Base-by-base conservation (phyloP, 2,797 vertebrate species). In the Esox lucius region DNA sequence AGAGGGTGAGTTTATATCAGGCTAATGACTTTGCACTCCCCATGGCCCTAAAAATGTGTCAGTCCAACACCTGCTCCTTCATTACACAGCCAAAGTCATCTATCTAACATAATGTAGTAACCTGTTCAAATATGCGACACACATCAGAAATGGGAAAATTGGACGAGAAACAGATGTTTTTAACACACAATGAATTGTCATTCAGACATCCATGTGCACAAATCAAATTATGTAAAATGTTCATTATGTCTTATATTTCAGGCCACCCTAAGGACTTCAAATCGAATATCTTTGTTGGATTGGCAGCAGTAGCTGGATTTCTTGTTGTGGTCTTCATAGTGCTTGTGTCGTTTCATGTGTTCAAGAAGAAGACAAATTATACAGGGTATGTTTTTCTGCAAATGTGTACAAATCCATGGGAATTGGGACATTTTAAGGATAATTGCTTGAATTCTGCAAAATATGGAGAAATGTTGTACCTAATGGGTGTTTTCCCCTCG, bases 271-370 rank as follows among this genome's bases (percentile, higher is more conserved):
- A n/a, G 2, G 28, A 69, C 22, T 0, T 78, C 3, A 9, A 66
- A 39, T 17, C 19, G 0, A 78, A 69, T 0, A 65, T 35, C 28
- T 70, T 88, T 39, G 83, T 15, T 2, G 92, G 92, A 5, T 13
- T 95, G 16, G 51, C 85, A 46, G 89, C 88, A 0, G 81, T 90
- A 4, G 81, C 75, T 13, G 92, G 88, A 61, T 89, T 92, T 65
- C 85, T 94, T 0, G 1, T 83, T 1, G 0, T 93, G 1, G 73
- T 86, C 49, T 89, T 88, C 62, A 46, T 87, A 0, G 61, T 1
- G 0, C 0, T 22, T 0, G 65, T 65, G 0, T 72, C 75, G 6
- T 4, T 26, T 9, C 76, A 22, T 12, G 2, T 85, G 2, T 1
- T 86, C 17, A 77, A 75, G n/a, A 83, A 26, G 2, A 85, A 71